These are phyloP conservation scores for Listronotus bonariensis DNA, from an alignment of 1,140 invertebrate genomes.

Conservation along the genomic window DNA sequence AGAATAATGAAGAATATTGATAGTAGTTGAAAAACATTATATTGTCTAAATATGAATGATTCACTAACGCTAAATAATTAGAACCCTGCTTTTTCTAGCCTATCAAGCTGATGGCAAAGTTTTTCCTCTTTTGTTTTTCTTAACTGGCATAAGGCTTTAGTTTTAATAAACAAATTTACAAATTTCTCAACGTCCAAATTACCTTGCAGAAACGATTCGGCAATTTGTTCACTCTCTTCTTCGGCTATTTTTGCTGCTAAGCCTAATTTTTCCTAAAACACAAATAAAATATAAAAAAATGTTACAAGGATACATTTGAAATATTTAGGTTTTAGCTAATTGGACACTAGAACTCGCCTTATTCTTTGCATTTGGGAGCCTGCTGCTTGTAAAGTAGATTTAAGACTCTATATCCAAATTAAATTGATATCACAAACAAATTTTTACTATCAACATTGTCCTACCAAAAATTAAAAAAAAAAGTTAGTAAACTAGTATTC, in stretches of 20 bases:
- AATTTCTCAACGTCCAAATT: constrained; percentile 77
- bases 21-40: too few relatives aligned
- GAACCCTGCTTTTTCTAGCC: constrained; percentile 67
- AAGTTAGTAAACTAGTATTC: too few relatives aligned
- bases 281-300: constrained; percentile 29
- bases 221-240: constrained; percentile 73
- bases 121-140: constrained; percentile 78
- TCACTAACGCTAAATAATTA: too few relatives aligned
- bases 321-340: neutral
- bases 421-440: too few relatives aligned
- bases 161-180: constrained; percentile 70
- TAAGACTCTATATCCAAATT: too few relatives aligned
- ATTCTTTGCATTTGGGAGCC: too few relatives aligned
- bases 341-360: neutral
- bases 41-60: too few relatives aligned
- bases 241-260: constrained; percentile 70
- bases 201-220: constrained; percentile 74
- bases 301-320: constrained; percentile 2
- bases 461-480: too few relatives aligned
- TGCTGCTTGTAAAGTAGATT: too few relatives aligned
- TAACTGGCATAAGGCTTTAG: constrained; percentile 70
- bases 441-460: too few relatives aligned
- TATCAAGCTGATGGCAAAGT: constrained; percentile 71
- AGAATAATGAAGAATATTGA: too few relatives aligned
- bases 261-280: constrained; percentile 60